Percentiles rank a stretch among this genome's conserved stretches.
Conservation (phyloP, 2,797 vertebrate genomes). For the Onychomys torridus region DNA sequence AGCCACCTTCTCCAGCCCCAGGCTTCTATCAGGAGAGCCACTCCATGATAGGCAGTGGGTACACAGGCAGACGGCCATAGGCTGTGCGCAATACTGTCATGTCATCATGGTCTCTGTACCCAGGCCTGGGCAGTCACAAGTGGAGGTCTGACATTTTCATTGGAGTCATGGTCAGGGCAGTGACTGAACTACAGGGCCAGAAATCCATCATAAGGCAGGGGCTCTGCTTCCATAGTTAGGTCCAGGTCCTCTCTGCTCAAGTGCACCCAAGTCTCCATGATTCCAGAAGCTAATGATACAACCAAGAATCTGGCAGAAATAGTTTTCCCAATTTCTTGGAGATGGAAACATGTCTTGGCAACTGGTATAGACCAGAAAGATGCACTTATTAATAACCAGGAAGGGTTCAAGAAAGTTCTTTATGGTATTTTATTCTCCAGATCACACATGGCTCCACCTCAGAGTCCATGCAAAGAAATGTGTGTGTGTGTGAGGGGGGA, state of each 20-base stretch:
- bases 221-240: neutral
- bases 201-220: neutral
- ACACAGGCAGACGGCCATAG: neutral
- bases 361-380: neutral
- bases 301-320: neutral
- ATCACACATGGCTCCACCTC: neutral
- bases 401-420: neutral
- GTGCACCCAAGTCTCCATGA: neutral
- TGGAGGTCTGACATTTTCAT: neutral
- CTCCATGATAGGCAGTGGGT: neutral
- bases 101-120: neutral
- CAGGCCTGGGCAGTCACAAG: neutral
- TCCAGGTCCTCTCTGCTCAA: neutral
- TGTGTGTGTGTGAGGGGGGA: too few relatives aligned
- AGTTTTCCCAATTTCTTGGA: neutral
- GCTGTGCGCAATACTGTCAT: neutral
- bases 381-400: neutral
- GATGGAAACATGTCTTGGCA: neutral
- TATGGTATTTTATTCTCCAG: neutral
- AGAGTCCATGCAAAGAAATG: neutral
- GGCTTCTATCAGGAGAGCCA: neutral
- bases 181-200: neutral
- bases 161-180: neutral
- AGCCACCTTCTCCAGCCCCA: neutral
- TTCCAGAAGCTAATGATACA: too few relatives aligned